Percentiles rank a stretch among this genome's conserved stretches.
These are phyloP conservation scores for Rhadinocentrus ornatus DNA, from an alignment of 2,797 vertebrate genomes.

Conservation along the genomic window DNA sequence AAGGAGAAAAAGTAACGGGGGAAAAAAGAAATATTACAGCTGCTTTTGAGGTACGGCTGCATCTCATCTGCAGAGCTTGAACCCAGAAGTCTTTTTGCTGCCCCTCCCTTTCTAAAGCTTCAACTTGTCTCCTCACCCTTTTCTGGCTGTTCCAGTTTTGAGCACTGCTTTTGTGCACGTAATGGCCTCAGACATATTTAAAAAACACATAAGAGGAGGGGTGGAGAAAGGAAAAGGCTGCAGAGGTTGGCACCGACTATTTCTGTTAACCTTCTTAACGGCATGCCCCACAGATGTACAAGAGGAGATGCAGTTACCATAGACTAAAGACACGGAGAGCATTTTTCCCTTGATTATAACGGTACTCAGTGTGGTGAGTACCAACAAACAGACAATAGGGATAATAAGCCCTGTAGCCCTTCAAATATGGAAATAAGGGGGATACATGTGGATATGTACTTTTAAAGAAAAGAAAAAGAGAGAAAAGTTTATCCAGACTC, in stretches of 20 bases:
- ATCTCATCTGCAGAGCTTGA: constrained; percentile 22
- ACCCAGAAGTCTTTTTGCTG: constrained; percentile 23
- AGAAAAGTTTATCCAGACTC: constrained; percentile 25
- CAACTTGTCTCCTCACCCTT: constrained; percentile 28
- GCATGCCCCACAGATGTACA: constrained; percentile 51
- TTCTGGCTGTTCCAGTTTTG: constrained; percentile 25
- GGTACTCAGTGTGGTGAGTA: constrained; percentile 41
- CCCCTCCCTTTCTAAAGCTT: constrained; percentile 27
- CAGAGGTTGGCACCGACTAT: constrained; percentile 27
- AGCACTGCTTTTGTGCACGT: constrained; percentile 17
- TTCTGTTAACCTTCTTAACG: constrained; percentile 55
- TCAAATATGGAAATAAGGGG: constrained; percentile 59
- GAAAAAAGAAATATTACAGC: neutral
- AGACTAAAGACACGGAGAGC: constrained; percentile 48
- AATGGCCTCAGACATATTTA: constrained; percentile 55
- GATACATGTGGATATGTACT: constrained; percentile 59
- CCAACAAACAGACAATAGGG: constrained; percentile 59
- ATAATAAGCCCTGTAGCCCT: constrained; percentile 59
- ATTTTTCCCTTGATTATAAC: constrained; percentile 68
- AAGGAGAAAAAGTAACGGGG: neutral
- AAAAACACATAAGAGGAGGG: constrained; percentile 40
- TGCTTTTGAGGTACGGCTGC: constrained; percentile 48
- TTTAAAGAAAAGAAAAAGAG: constrained; percentile 53
- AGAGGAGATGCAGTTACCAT: constrained; percentile 28
- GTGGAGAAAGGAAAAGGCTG: constrained; percentile 9